phyloP scores from a whole-genome alignment of 2,888 invertebrate genomes.

The Zele albiditarsus region DNA sequence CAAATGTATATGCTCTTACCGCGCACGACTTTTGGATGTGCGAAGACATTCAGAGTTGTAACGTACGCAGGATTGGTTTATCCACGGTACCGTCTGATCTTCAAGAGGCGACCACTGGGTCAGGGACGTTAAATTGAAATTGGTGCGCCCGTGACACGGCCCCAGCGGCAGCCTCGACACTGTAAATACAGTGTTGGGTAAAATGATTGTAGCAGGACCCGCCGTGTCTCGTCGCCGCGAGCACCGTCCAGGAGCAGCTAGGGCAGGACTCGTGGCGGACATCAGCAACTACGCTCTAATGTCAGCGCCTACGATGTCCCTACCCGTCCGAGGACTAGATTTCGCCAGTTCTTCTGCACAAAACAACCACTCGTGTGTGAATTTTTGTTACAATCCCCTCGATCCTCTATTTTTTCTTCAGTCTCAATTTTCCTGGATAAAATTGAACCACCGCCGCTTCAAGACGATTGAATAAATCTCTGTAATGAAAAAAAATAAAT shows the following conservation, averaged over 20 bases:
- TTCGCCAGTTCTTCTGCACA: constrained; percentile 31
- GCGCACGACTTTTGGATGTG: constrained; percentile 71
- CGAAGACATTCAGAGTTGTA: constrained; percentile 71
- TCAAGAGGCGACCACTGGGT: constrained; percentile 45
- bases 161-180: constrained; percentile 45
- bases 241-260: constrained; percentile 59
- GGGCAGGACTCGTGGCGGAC: constrained; percentile 65
- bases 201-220: constrained; percentile 41
- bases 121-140: constrained; percentile 44
- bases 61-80: constrained; percentile 63
- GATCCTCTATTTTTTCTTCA: constrained; percentile 14
- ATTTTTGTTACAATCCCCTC: constrained; percentile 10
- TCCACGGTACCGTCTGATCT: constrained; percentile 58
- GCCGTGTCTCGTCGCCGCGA: constrained; percentile 55
- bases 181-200: constrained; percentile 44
- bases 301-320: constrained; percentile 55
- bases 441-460: constrained; percentile 12
- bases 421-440: constrained; percentile 25
- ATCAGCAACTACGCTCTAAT: constrained; percentile 64
- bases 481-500: neutral
- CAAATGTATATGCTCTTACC: constrained; percentile 56
- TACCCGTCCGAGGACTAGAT: constrained; percentile 47
- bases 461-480: neutral
- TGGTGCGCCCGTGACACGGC: constrained; percentile 47
- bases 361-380: neutral